phyloP scores from a whole-genome alignment of 2,797 vertebrate genomes.

The Enteromius fasciolatus region DNA sequence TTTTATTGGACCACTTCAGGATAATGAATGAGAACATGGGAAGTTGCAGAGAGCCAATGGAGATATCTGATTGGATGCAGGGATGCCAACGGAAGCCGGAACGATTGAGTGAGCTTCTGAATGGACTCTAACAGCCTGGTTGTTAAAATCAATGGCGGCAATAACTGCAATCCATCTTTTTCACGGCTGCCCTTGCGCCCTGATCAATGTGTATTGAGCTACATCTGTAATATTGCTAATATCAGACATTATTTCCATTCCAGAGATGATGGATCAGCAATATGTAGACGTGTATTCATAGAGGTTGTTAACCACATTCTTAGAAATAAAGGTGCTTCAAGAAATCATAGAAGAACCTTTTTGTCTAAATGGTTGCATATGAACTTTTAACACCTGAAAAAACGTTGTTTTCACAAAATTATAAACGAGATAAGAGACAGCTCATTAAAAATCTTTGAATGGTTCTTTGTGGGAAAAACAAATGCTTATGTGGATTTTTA shows the following conservation, averaged over 20 bases:
- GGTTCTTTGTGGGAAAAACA: too few relatives aligned
- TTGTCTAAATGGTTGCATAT: too few relatives aligned
- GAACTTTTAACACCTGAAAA: too few relatives aligned
- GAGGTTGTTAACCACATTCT: not conserved
- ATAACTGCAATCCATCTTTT: conserved; percentile 79
- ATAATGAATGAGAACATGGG: conserved; percentile 3
- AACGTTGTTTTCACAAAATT: too few relatives aligned
- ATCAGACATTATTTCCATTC: conserved; percentile 68
- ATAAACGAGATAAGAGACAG: too few relatives aligned
- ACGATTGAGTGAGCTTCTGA: conserved; percentile 53
- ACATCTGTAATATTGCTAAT: conserved; percentile 78
- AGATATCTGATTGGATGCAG: conserved; percentile 19
- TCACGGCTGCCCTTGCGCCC: conserved; percentile 60
- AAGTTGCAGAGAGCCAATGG: not conserved
- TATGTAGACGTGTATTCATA: conserved; percentile 37
- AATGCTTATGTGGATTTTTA: too few relatives aligned
- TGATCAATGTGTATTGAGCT: conserved; percentile 76
- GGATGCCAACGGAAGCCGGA: not conserved
- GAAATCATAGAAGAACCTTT: too few relatives aligned
- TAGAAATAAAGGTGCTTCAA: too few relatives aligned
- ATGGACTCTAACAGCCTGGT: conserved; percentile 66
- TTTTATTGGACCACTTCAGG: conserved; percentile 22
- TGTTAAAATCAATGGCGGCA: conserved; percentile 82
- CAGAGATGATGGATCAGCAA: conserved; percentile 54
- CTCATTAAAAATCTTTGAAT: too few relatives aligned